Conservation (phyloP, 2,113 vertebrate species). For the Natator depressus region DNA sequence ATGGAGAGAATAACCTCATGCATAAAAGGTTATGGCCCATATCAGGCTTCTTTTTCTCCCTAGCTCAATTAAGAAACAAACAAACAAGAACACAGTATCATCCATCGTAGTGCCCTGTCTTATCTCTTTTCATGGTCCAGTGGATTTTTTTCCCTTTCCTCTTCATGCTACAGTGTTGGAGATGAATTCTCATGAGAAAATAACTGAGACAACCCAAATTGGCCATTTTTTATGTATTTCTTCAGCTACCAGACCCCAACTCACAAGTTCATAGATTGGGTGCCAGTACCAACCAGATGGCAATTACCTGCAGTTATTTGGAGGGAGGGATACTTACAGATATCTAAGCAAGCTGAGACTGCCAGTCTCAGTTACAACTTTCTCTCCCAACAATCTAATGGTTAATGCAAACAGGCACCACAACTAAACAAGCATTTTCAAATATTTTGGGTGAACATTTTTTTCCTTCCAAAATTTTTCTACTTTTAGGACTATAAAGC, state of each 20-base stretch:
- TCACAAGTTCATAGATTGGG: neutral
- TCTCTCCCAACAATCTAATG: neutral
- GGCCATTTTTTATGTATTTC: neutral
- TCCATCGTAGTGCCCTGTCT: accelerated
- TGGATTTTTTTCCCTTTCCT: neutral
- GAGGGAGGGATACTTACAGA: neutral
- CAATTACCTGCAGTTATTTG: neutral
- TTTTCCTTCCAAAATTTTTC: neutral
- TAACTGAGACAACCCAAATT: neutral
- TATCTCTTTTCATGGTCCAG: neutral
- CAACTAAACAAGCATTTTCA: neutral
- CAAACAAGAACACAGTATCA: neutral
- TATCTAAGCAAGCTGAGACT: neutral
- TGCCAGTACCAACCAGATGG: too few relatives aligned
- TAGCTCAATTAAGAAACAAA: neutral
- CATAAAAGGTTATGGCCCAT: neutral
- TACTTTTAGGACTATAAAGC: neutral
- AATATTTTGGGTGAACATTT: neutral
- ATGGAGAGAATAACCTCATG: neutral
- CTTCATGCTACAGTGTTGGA: neutral
- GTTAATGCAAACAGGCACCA: neutral
- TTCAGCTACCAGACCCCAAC: neutral
- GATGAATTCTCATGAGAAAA: neutral
- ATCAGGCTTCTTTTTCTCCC: neutral
- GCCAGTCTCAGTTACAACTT: neutral